Conservation (phyloP, 2,888 invertebrate species). For the Electrophaes corylata region DNA sequence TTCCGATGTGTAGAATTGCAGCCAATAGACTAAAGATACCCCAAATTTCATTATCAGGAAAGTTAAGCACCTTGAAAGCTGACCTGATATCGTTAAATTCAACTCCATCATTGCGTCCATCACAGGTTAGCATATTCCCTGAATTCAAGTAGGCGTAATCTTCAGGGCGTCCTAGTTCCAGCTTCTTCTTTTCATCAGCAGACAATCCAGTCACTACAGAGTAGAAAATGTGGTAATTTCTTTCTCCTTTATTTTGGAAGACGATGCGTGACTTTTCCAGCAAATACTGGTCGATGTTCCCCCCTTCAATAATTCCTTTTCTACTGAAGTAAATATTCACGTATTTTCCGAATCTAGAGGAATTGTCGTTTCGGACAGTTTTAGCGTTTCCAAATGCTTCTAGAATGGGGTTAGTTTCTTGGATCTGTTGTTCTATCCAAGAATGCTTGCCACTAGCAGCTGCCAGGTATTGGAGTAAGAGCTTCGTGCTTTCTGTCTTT, state of each 20-base stretch:
- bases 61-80: slow-evolving; percentile 96
- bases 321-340: slow-evolving; percentile 94
- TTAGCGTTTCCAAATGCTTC: slow-evolving; percentile 99
- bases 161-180: slow-evolving; percentile 89
- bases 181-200: slow-evolving; percentile 89
- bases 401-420: slow-evolving; percentile 97
- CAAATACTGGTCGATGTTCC: slow-evolving; percentile 97
- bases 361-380: slow-evolving; percentile 97
- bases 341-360: slow-evolving; percentile 98
- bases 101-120: slow-evolving; percentile 92
- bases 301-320: slow-evolving; percentile 94
- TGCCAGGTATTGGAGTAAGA: slow-evolving; percentile 96
- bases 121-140: slow-evolving; percentile 90
- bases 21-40: slow-evolving; percentile 93
- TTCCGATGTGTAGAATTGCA: slow-evolving; percentile 95
- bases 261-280: slow-evolving; percentile 97
- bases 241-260: slow-evolving; percentile 93
- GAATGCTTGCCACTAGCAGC: slow-evolving; percentile 97
- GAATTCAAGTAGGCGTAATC: slow-evolving; percentile 93
- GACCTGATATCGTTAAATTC: slow-evolving; percentile 95
- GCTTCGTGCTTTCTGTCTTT: slow-evolving; percentile 97
- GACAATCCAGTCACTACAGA: slow-evolving; percentile 93
- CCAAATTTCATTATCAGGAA: slow-evolving; percentile 92
- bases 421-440: slow-evolving; percentile 98
- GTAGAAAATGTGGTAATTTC: slow-evolving; percentile 98